phyloP scores from a whole-genome alignment of 64 coral and sea anemone species.

The Actinia equina region DNA sequence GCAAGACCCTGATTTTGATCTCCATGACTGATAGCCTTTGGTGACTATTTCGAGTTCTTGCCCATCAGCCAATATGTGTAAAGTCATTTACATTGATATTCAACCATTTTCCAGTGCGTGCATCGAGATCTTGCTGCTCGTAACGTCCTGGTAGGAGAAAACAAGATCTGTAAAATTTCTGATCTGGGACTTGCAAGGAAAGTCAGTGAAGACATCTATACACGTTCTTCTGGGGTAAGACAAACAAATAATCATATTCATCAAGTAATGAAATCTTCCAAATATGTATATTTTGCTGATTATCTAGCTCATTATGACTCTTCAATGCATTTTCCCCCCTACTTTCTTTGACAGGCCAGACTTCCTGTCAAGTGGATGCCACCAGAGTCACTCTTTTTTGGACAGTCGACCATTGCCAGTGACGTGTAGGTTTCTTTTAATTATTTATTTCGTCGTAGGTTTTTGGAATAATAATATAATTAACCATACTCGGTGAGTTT shows the following conservation, averaged over 20 bases:
- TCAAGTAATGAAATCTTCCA: background rate
- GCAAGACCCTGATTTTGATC: no score
- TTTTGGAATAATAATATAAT: no score
- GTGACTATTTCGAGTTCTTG: no score
- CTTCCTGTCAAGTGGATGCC: conserved; percentile 50
- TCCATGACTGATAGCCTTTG: no score
- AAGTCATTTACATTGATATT: no score
- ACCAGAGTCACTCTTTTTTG: conserved; percentile 27
- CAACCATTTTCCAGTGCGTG: conserved; percentile 17
- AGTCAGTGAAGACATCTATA: conserved; percentile 27
- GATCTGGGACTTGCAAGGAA: conserved; percentile 40
- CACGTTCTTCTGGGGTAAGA: background rate
- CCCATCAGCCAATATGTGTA: background rate
- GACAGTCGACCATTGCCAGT: conserved; percentile 17
- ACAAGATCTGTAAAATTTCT: conserved; percentile 40
- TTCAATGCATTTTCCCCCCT: no score
- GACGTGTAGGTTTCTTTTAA: conserved; percentile 3
- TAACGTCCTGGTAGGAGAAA: conserved; percentile 40
- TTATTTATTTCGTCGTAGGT: background rate
- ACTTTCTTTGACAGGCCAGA: conserved; percentile 21
- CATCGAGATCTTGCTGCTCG: conserved; percentile 46
- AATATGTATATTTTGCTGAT: background rate
- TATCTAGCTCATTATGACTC: background rate
- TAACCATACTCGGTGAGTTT: no score
- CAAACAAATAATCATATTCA: background rate